Evolutionary conservation across 2,797 vertebrate genomes (phyloP).

Genomic region (Tarsius wallacei): DNA sequence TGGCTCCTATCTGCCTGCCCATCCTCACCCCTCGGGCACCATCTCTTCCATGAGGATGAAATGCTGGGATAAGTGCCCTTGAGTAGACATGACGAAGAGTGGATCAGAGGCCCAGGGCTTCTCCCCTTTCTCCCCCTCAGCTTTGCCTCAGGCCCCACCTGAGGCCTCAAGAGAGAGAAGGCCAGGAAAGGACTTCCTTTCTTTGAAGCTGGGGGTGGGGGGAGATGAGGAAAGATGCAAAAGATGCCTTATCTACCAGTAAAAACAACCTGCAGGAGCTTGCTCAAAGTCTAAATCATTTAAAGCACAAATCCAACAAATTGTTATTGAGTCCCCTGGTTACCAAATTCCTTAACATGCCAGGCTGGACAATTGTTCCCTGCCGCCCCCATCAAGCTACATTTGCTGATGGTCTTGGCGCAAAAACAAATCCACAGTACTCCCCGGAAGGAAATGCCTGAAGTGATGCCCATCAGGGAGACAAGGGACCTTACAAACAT

Average conservation of each 20-base stretch:
- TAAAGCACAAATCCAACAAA: not conserved
- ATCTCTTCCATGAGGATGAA: not conserved
- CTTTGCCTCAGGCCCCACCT: not conserved
- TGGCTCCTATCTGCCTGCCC: not conserved
- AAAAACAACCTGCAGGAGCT: not conserved
- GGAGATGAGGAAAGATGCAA: not conserved
- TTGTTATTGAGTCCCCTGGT: not conserved
- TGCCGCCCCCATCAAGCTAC: not conserved
- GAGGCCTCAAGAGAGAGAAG: not conserved
- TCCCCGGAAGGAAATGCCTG: not conserved
- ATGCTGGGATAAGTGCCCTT: not conserved
- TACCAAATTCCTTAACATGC: not conserved
- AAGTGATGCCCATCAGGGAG: not conserved
- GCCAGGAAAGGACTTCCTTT: not conserved
- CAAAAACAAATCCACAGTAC: not conserved
- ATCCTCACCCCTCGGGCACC: not conserved
- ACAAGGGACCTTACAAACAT: not conserved
- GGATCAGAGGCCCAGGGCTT: not conserved
- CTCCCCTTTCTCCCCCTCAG: too few relatives aligned
- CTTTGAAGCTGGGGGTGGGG: too few relatives aligned
- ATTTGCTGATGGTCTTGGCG: not conserved
- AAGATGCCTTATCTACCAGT: not conserved
- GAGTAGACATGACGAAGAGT: not conserved
- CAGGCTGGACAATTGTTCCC: not conserved
- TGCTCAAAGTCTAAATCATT: not conserved